A percentile compares a stretch with the other conserved stretches of the same genome.
Conservation (phyloP, 2,888 invertebrate genomes). For the Cynaeus angustus region DNA sequence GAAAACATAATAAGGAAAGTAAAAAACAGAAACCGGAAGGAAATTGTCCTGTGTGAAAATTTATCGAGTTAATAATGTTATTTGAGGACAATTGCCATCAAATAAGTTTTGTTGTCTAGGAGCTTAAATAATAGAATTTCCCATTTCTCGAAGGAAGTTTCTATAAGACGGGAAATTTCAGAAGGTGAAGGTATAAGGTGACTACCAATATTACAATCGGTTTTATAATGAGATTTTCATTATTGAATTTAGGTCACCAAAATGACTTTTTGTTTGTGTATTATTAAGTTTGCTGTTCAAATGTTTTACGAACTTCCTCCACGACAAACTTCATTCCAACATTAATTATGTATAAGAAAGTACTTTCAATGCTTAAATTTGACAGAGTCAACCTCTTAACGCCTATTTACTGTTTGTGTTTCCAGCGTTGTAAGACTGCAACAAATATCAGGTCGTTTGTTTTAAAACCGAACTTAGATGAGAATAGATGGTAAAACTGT, state of each 20-base stretch:
- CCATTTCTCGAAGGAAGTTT: conserved; percentile 3
- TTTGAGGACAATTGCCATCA: conserved; percentile 12
- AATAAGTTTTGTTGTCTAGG: conserved; percentile 28
- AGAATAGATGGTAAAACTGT: background rate
- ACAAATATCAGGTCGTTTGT: too few species aligned
- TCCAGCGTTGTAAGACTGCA: background rate
- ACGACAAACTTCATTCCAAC: conserved; percentile 7
- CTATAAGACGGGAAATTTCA: conserved; percentile 14
- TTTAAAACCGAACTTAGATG: background rate
- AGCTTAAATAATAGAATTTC: conserved; percentile 33
- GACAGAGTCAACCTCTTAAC: background rate
- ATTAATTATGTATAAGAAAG: conserved; percentile 4
- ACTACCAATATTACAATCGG: conserved; percentile 22
- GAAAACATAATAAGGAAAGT: conserved; percentile 23
- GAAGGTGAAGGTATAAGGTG: conserved; percentile 26
- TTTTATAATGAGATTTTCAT: conserved; percentile 33
- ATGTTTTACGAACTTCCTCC: conserved; percentile 21
- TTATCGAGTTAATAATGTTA: conserved; percentile 19
- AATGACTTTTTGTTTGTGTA: conserved; percentile 26
- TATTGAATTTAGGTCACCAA: conserved; percentile 31
- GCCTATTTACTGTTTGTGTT: conserved; percentile 1
- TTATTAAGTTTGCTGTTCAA: conserved; percentile 14
- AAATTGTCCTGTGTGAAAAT: background rate
- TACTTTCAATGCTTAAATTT: conserved; percentile 12
- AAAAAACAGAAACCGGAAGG: conserved; percentile 8